These are phyloP conservation scores for Sitobion miscanthi DNA, from an alignment of 1,140 invertebrate genomes.

Conservation along the genomic window DNA sequence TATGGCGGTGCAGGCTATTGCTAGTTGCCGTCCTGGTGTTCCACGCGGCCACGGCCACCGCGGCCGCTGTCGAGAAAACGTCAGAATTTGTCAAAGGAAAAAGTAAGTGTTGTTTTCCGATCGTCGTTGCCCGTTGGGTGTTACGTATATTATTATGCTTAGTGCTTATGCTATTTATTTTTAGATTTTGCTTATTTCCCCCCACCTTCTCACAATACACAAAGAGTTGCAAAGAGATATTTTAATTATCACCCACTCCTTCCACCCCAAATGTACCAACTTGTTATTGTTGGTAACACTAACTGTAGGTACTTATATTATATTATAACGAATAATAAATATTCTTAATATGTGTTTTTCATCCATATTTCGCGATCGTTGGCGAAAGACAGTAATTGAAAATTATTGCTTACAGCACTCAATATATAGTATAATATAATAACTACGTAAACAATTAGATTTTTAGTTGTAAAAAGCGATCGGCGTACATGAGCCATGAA, in stretches of 20 bases:
- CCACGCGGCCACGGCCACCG: conserved; percentile 57
- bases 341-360: neutral
- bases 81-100: conserved; percentile 68
- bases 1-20: conserved; percentile 60
- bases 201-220: neutral
- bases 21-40: conserved; percentile 60
- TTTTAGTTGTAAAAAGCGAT: neutral
- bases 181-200: neutral
- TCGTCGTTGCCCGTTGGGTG: neutral
- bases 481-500: neutral
- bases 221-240: conserved; percentile 49
- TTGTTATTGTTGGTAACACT: neutral
- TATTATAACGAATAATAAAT: neutral
- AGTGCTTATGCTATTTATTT: neutral
- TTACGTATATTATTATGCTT: neutral
- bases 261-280: neutral
- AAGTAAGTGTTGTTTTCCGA: conserved; percentile 63
- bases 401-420: neutral
- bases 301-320: neutral
- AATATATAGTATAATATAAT: neutral
- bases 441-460: neutral
- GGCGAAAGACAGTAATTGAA: neutral
- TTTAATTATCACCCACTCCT: too few species aligned
- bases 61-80: conserved; percentile 63
- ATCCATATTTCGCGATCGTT: neutral